Percentiles rank a stretch among this genome's conserved stretches.
Conservation (phyloP, 2,113 vertebrate genomes). For the Bos javanicus region DNA sequence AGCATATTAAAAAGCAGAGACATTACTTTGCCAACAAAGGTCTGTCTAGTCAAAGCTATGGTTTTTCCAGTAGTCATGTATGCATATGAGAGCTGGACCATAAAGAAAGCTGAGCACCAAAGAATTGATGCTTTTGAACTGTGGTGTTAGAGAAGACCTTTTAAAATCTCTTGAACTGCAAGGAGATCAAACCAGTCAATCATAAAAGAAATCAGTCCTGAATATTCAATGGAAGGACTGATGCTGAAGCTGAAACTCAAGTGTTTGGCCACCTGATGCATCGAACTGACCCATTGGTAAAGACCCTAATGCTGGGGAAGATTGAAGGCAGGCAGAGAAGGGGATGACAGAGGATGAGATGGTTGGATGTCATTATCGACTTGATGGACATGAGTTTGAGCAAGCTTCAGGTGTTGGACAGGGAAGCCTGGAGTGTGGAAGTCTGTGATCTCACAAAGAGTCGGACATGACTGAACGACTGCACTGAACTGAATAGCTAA, state of each 20-base stretch:
- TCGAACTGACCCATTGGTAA: not conserved
- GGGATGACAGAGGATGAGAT: not conserved
- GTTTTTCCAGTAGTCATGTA: not conserved
- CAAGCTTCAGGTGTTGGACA: not conserved
- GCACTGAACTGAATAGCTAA: not conserved
- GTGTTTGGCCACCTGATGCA: not conserved
- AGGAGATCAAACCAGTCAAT: not conserved
- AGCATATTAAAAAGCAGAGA: not conserved
- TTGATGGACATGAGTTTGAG: not conserved
- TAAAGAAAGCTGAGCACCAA: not conserved
- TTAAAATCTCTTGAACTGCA: not conserved
- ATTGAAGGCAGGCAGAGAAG: not conserved
- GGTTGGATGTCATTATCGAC: not conserved
- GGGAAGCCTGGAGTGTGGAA: not conserved
- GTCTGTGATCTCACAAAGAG: not conserved
- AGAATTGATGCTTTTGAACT: not conserved
- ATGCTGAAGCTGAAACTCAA: not conserved
- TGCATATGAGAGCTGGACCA: not conserved
- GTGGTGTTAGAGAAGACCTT: not conserved
- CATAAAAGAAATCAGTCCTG: not conserved
- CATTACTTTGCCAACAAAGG: not conserved
- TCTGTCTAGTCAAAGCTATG: not conserved
- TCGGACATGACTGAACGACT: rapidly evolving
- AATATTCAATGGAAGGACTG: not conserved
- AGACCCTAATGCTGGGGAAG: not conserved